These are phyloP conservation scores for Nemotelus nigrinus DNA, from an alignment of 2,888 invertebrate genomes.

Conservation along the genomic window DNA sequence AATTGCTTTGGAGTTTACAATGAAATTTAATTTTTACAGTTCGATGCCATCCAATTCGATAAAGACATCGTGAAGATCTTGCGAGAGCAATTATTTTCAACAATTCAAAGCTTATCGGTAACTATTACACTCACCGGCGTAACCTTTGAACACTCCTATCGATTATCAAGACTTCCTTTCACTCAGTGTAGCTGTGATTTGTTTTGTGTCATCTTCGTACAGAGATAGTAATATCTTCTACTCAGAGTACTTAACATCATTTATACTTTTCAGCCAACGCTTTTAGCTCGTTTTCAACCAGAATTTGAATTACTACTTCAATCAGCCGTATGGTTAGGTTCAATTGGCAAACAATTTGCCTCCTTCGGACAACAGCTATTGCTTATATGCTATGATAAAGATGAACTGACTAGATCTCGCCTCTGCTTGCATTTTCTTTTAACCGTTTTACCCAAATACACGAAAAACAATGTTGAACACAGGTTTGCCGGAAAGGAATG, in stretches of 20 bases:
- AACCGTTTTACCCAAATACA: constrained; percentile 71
- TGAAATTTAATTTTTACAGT: constrained; percentile 62
- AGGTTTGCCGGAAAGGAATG: constrained; percentile 66
- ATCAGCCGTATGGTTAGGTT: constrained; percentile 76
- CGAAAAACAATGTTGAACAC: constrained; percentile 70
- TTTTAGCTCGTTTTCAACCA: constrained; percentile 71
- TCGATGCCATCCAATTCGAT: constrained; percentile 85
- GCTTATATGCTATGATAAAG: constrained; percentile 77
- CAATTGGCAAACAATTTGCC: constrained; percentile 72
- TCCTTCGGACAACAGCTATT: constrained; percentile 88
- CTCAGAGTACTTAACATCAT: no score
- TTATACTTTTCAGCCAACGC: constrained; percentile 67
- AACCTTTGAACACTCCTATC: constrained; percentile 13
- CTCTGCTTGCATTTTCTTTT: constrained; percentile 71
- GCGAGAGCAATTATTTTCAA: constrained; percentile 72
- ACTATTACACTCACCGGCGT: constrained; percentile 54
- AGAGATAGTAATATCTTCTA: no score
- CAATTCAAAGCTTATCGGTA: constrained; percentile 75
- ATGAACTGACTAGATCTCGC: constrained; percentile 69
- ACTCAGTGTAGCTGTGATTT: no score
- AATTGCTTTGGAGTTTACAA: neutral
- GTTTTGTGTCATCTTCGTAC: no score
- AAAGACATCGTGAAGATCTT: constrained; percentile 79
- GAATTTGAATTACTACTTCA: constrained; percentile 77
- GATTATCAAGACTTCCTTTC: no score